Percentiles rank a stretch among this genome's conserved stretches.
Conservation (phyloP, 2,888 invertebrate species). For the Pammene fasciana region DNA sequence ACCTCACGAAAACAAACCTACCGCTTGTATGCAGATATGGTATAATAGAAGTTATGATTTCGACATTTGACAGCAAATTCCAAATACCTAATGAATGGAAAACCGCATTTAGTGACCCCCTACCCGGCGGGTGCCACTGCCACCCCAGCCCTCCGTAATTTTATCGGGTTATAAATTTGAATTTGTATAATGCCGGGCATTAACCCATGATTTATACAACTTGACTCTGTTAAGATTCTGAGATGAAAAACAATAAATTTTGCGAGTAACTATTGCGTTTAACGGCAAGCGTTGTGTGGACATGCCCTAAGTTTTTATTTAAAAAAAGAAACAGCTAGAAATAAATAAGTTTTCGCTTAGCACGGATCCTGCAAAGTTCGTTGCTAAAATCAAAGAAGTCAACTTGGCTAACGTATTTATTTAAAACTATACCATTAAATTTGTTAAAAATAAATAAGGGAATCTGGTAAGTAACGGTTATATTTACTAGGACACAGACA, state of each 20-base stretch:
- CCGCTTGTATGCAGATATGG: no score
- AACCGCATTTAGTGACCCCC: slow-evolving; percentile 63
- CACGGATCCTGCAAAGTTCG: no score
- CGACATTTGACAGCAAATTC: slow-evolving; percentile 8
- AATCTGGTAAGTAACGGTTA: no score
- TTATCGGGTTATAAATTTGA: slow-evolving; percentile 85
- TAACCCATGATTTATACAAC: slow-evolving; percentile 83
- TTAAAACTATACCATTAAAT: no score
- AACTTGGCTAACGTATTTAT: no score
- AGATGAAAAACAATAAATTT: slow-evolving; percentile 84
- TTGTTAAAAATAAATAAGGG: no score
- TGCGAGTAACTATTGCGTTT: slow-evolving; percentile 80
- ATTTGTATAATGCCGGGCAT: slow-evolving; percentile 83
- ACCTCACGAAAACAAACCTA: no score
- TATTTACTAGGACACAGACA: no score
- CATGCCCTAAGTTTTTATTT: slow-evolving; percentile 47
- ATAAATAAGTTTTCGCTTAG: no score
- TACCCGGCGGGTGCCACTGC: slow-evolving; percentile 53
- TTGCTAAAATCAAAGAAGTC: no score
- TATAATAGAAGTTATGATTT: background rate
- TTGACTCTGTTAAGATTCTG: slow-evolving; percentile 83
- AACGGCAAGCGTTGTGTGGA: slow-evolving; percentile 59
- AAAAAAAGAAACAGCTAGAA: no score
- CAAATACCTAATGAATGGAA: slow-evolving; percentile 69
- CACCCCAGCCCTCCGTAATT: slow-evolving; percentile 79